Evolutionary conservation across 2,113 vertebrate species (phyloP).

Genomic region (Oceanites oceanicus): DNA sequence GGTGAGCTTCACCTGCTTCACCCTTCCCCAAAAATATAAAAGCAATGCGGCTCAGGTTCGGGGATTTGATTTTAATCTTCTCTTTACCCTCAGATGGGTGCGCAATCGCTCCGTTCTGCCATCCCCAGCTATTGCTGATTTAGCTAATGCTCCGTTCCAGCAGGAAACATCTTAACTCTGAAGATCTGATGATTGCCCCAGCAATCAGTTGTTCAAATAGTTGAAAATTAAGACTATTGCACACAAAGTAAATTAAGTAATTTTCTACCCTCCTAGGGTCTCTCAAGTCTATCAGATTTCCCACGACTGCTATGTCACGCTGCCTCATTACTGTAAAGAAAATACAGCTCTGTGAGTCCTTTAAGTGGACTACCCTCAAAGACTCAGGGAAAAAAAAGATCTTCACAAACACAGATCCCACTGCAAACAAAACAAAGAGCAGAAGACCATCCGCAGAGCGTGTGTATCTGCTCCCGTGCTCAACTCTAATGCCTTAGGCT

Average conservation of each 20-base stretch:
- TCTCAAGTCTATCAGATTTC: constrained; percentile 44
- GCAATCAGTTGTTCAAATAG: constrained; percentile 60
- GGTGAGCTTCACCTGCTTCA: constrained; percentile 2
- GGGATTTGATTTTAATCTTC: not conserved
- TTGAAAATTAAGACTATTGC: constrained; percentile 63
- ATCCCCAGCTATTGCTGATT: constrained; percentile 5
- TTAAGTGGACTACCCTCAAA: not conserved
- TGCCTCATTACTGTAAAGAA: constrained; percentile 42
- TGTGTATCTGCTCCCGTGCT: not conserved
- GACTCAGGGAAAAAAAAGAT: not conserved
- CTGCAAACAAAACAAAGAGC: not conserved
- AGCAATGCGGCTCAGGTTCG: not conserved
- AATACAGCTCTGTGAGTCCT: constrained; percentile 10
- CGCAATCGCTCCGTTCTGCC: not conserved
- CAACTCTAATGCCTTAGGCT: not conserved
- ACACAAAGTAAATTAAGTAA: constrained; percentile 59
- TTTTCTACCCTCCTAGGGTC: constrained; percentile 57
- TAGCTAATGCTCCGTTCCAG: constrained; percentile 52
- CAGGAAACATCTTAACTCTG: constrained; percentile 66
- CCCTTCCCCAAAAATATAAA: not conserved
- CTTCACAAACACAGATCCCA: not conserved
- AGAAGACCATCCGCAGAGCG: not conserved
- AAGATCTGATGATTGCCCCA: constrained; percentile 59
- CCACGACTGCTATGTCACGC: not conserved
- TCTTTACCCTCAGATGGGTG: not conserved